Evolutionary conservation across 2,113 vertebrate genomes (phyloP).

Genomic region (Haemorhous mexicanus): DNA sequence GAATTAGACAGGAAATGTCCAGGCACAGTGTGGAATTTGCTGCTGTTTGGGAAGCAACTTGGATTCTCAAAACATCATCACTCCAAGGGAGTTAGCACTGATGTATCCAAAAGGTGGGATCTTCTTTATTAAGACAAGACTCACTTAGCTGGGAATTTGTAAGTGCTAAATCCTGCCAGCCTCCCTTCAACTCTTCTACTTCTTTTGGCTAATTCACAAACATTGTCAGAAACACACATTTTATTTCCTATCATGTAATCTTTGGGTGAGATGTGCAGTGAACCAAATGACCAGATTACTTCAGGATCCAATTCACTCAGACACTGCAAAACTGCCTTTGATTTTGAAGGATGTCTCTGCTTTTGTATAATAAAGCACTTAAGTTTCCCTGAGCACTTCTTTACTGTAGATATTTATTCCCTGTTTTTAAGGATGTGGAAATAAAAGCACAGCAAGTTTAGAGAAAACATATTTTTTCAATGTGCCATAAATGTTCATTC

Average conservation of each 20-base stretch:
- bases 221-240: background rate
- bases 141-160: background rate
- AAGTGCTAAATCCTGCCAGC: background rate
- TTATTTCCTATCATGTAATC: background rate
- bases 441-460: slow-evolving; percentile 6
- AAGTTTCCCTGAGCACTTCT: background rate
- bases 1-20: background rate
- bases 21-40: background rate
- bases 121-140: background rate
- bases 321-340: background rate
- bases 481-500: background rate
- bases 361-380: slow-evolving; percentile 34
- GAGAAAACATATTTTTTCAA: background rate
- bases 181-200: background rate
- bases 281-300: background rate
- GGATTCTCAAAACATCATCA: background rate
- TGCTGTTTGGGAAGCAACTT: background rate
- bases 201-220: background rate
- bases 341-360: slow-evolving; percentile 7
- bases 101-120: background rate
- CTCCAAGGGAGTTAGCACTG: background rate
- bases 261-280: background rate
- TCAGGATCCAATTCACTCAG: background rate
- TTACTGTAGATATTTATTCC: background rate
- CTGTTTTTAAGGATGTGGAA: background rate